Evolutionary conservation across 2,888 invertebrate species (phyloP), one percentile per base, ranked within the genome.

Genomic region (Euspilapteryx auroguttella): DNA sequence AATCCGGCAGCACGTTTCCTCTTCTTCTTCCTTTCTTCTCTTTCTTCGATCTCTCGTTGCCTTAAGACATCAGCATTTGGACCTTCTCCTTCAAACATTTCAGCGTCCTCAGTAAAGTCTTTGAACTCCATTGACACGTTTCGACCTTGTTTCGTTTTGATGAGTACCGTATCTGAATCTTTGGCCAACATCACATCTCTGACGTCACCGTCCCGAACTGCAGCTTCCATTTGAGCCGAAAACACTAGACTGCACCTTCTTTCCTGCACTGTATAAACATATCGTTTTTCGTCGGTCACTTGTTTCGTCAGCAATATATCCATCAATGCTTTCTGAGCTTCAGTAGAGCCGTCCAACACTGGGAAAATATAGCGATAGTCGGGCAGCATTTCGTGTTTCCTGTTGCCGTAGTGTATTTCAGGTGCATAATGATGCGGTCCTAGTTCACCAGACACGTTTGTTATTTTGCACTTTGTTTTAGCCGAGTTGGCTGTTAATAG

Each of bases 361-460:
- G 89, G 89, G 42, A 86, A 83, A 38, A 89, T 82, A 45, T 89
- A 89, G 36, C 85, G 80, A 47, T 82, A 89, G 44, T 85, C 86
- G 23, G 85, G 79, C 30, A 85, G 57, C 22, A 82, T 55, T 12
- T 82, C 79, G 48, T 89, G 87, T 47, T 80, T 81, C 51, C 81
- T 77, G 39, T 82, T 83, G 33, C 86, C 86, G 38, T 82, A 85
- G 34, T 80, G 52, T 28, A 80, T 71, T 50, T 79, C 68, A 25
- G 80, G 81, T 25, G 71, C 62, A 40, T 78, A 83, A 41, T 82
- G 82, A 42, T 84, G 83, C 15, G 79, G 79, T 24, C 78, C 81
- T 25, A 81, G 62, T 42, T 78, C 79, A n/a, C 79, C 78, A 2
- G 83, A 75, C 12, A 80, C 79, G 34, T 79, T 81, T n/a, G 84